Evolutionary conservation across 2,888 invertebrate species (phyloP), one percentile per base, ranked within the genome.

Genomic region (Phlogophora meticulosa): DNA sequence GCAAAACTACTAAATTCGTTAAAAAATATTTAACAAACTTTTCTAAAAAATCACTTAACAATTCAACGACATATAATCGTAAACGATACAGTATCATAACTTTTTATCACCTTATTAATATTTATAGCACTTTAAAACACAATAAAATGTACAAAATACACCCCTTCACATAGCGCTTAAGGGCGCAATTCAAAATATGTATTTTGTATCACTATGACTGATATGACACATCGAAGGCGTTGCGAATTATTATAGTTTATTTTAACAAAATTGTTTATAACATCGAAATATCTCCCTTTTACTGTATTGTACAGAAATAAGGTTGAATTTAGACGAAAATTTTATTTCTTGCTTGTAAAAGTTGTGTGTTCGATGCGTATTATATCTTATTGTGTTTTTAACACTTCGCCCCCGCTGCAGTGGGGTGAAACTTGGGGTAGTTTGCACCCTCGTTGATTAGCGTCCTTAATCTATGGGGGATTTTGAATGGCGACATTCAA

Each of bases 141-240:
- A 83, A 83, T 83, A 85, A 82, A 89, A 86, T 83, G 74, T 83
- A 90, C 88, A 90, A 89, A 89, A 90, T 80, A 72, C 84, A 90
- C 93, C 94, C 93, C 90, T 90, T 86, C 78, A 78, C 74, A 77
- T 85, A 83, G 81, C 78, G 81, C 83, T 87, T 90, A 90, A 92
- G 91, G 87, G 87, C 83, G 88, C 91, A 90, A 91, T 90, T 90
- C 90, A 93, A 94, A 94, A 94, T 94, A 93, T 94, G 92, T 94
- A 94, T 93, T 94, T 92, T 90, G 91, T 94, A 91, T 92, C 88
- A 85, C 86, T 89, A 93, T 95, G 94, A 95, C 89, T 93, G 94
- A 95, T 95, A 94, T 95, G 95, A 95, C 95, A 95, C 89, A 91
- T 92, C 91, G 92, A 93, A 95, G 95, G 95, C 95, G 94, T 95